These are phyloP conservation scores for Notarius lentiginosus DNA, from an alignment of 2,113 vertebrate genomes.

Conservation along the genomic window DNA sequence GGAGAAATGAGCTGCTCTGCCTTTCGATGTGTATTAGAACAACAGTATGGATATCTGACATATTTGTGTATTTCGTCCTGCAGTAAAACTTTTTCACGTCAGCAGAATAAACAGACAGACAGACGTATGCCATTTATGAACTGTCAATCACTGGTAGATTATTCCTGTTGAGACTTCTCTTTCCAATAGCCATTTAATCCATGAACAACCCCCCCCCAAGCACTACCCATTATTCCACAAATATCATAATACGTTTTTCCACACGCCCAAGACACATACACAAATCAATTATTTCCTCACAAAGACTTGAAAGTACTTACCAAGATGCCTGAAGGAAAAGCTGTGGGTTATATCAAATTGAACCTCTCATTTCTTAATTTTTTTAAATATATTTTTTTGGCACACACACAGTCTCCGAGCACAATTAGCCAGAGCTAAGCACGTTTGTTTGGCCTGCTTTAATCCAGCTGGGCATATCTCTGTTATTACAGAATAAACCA, in stretches of 20 bases:
- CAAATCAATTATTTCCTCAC: slow-evolving; percentile 96
- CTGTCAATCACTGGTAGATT: slow-evolving; percentile 82
- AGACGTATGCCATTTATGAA: slow-evolving; percentile 79
- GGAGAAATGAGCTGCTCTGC: slow-evolving; percentile 43
- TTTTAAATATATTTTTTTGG: slow-evolving; percentile 7
- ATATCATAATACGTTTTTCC: slow-evolving; percentile 93
- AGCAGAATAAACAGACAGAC: slow-evolving; percentile 81
- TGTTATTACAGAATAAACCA: slow-evolving; percentile 92
- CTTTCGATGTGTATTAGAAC: slow-evolving; percentile 10
- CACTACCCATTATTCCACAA: slow-evolving; percentile 84
- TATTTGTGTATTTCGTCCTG: slow-evolving; percentile 3
- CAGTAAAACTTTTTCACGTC: slow-evolving; percentile 43
- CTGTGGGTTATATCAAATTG: slow-evolving; percentile 95
- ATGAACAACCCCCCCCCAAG: slow-evolving; percentile 84
- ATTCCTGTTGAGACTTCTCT: slow-evolving; percentile 77
- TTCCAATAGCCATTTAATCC: slow-evolving; percentile 94
- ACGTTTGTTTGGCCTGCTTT: slow-evolving; percentile 87
- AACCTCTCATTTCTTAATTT: slow-evolving; percentile 83
- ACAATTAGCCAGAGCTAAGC: slow-evolving; percentile 90
- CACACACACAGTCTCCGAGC: slow-evolving; percentile 73
- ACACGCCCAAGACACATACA: slow-evolving; percentile 81
- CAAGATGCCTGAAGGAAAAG: slow-evolving; percentile 88
- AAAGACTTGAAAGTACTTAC: slow-evolving; percentile 98
- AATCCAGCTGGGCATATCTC: slow-evolving; percentile 95
- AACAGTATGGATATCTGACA: slow-evolving; percentile 36